A percentile compares a stretch with the other conserved stretches of the same genome.
Conservation (phyloP, 1,140 invertebrate genomes). For the Rhyacophila brunnea region DNA sequence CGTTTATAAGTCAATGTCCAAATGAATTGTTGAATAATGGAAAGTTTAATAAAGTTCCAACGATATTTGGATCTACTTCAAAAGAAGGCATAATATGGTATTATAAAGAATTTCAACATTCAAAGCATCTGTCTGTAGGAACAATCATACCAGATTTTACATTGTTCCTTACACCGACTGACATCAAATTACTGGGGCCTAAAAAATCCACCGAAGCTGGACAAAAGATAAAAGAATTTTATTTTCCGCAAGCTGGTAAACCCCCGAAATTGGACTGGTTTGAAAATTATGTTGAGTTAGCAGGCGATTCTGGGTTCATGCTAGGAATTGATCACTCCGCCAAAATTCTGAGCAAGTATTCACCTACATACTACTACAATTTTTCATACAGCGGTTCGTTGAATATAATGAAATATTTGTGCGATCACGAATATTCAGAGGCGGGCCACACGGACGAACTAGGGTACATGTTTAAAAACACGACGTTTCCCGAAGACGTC, state of each 20-base stretch:
- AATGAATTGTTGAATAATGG: constrained; percentile 25
- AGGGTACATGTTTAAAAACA: constrained; percentile 44
- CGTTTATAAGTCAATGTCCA: constrained; percentile 30
- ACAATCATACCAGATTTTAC: constrained; percentile 1
- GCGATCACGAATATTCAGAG: constrained; percentile 42
- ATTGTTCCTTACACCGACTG: neutral
- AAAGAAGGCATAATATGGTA: constrained; percentile 29
- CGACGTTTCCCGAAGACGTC: too few relatives aligned
- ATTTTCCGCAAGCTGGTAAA: constrained; percentile 2
- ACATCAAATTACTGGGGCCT: neutral
- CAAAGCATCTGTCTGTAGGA: constrained; percentile 1
- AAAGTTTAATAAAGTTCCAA: constrained; percentile 34
- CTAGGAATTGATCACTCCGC: constrained; percentile 8
- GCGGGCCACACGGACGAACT: constrained; percentile 49
- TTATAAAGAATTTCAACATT: neutral
- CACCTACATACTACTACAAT: constrained; percentile 38
- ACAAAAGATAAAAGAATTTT: constrained; percentile 28
- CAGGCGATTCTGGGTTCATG: constrained; percentile 17
- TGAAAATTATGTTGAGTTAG: constrained; percentile 14
- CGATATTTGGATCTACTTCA: constrained; percentile 30
- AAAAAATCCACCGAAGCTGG: neutral
- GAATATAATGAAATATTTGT: constrained; percentile 42
- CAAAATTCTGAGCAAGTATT: neutral
- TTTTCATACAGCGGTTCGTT: constrained; percentile 42
- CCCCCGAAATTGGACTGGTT: neutral